These are phyloP conservation scores for Andrena camellia DNA, from an alignment of 2,888 invertebrate genomes.

Conservation along the genomic window DNA sequence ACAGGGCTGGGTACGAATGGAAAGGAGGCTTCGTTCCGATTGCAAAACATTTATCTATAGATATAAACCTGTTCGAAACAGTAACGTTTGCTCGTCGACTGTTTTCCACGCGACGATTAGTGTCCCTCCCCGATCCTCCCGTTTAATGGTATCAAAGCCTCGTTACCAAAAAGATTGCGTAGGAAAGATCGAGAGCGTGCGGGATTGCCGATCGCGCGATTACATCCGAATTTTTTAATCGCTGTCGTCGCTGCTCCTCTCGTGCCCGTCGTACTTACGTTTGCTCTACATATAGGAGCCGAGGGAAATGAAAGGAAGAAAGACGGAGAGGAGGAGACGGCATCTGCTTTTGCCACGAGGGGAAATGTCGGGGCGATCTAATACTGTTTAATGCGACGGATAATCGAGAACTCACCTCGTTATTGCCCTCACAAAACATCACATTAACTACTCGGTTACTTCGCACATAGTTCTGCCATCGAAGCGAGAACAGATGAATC, in stretches of 20 bases:
- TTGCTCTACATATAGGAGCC: conserved; percentile 23
- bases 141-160: not conserved
- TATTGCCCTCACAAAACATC: conserved; percentile 83
- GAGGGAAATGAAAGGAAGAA: not conserved
- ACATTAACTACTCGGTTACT: conserved; percentile 81
- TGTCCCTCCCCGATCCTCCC: not conserved
- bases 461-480: conserved; percentile 79
- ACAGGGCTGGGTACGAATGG: not conserved
- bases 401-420: conserved; percentile 79
- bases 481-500: conserved; percentile 70
- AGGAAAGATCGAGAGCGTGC: not conserved
- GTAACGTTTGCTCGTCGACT: conserved; percentile 48
- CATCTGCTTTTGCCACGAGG: conserved; percentile 35
- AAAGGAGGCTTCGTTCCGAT: conserved; percentile 21
- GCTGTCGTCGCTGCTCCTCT: conserved; percentile 19
- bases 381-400: conserved; percentile 18
- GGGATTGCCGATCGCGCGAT: conserved; percentile 17
- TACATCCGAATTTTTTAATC: conserved; percentile 27
- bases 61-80: conserved; percentile 47
- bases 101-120: conserved; percentile 38
- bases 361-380: conserved; percentile 30
- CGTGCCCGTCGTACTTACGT: conserved; percentile 25
- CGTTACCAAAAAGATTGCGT: not conserved
- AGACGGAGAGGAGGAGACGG: conserved; percentile 6
- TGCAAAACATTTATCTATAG: conserved; percentile 43